Conservation (phyloP, 2,113 vertebrate genomes). For the Menura novaehollandiae region DNA sequence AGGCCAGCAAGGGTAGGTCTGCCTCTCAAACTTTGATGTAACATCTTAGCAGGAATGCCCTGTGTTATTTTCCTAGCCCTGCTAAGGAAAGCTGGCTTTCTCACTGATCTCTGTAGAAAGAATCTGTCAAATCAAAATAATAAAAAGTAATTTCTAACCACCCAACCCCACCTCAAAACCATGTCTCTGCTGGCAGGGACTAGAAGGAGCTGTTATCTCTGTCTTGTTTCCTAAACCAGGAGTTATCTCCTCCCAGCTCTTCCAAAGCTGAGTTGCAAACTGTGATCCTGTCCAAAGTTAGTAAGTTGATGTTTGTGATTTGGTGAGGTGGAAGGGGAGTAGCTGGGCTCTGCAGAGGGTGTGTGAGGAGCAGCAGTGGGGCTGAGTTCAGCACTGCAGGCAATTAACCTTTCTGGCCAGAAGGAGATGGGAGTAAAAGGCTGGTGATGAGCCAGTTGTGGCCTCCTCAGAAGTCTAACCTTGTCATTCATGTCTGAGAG, state of each 20-base stretch:
- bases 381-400: background rate
- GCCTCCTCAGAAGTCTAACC: background rate
- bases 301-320: background rate
- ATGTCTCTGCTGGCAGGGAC: background rate
- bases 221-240: background rate
- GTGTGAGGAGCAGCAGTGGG: background rate
- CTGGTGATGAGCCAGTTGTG: background rate
- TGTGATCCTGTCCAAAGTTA: background rate
- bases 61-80: background rate
- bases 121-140: background rate
- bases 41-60: background rate
- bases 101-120: background rate
- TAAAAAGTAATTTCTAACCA: background rate
- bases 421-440: background rate
- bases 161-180: background rate
- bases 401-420: background rate
- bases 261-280: background rate
- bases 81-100: background rate
- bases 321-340: background rate
- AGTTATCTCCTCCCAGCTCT: background rate
- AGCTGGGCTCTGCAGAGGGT: background rate
- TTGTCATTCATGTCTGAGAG: background rate
- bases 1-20: background rate
- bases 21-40: background rate
- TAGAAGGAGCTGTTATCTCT: background rate